A percentile compares a stretch with the other conserved stretches of the same genome.
These are phyloP conservation scores for Anneissia japonica DNA, from an alignment of 35 echinoderm and acorn worm genomes.

Conservation along the genomic window DNA sequence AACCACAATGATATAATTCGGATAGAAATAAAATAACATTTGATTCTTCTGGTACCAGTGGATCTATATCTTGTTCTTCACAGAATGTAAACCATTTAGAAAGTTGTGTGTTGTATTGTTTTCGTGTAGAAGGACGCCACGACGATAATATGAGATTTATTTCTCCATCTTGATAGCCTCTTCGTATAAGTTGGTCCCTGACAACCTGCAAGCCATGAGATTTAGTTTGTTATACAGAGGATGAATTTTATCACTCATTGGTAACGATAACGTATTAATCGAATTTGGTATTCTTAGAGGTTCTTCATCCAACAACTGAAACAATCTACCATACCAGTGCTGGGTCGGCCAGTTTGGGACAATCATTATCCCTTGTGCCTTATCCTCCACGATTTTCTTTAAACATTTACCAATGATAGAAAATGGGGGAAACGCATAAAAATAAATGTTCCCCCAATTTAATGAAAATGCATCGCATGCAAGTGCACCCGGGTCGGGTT, in stretches of 20 bases:
- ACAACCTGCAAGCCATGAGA: conserved; percentile 52
- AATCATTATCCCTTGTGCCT: background rate
- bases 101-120: conserved; percentile 4
- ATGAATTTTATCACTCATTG: background rate
- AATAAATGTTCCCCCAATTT: background rate
- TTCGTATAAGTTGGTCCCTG: conserved; percentile 11
- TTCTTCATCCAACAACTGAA: background rate
- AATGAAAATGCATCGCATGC: background rate
- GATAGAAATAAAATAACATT: background rate
- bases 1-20: background rate
- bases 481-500: background rate
- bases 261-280: background rate
- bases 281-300: background rate
- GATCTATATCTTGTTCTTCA: conserved; percentile 10
- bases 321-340: background rate
- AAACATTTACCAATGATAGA: background rate
- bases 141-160: too few relatives aligned
- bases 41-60: background rate
- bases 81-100: conserved; percentile 20
- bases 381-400: background rate
- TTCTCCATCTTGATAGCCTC: conserved; percentile 5
- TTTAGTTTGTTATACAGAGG: conserved; percentile 1
- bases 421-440: background rate
- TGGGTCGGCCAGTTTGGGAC: background rate
- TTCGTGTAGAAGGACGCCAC: background rate